phyloP scores from a whole-genome alignment of 2,113 vertebrate genomes.

The Pongo abelii region DNA sequence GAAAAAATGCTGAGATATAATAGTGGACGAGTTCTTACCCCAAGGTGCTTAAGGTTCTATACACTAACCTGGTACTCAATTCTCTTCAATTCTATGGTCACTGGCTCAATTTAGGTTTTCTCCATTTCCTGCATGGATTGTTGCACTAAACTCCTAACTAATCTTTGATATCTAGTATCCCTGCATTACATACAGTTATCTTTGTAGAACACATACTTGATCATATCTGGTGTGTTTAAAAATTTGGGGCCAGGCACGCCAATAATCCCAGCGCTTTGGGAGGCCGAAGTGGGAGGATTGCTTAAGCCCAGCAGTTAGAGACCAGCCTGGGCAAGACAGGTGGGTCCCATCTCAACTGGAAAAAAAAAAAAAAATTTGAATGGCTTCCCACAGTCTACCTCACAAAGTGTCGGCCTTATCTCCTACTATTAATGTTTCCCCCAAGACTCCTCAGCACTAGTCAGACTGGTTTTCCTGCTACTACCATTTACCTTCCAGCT shows the following conservation, averaged over 20 bases:
- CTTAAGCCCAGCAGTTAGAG: too few relatives aligned
- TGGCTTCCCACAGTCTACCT: neutral
- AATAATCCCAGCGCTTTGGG: too few relatives aligned
- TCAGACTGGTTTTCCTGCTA: neutral
- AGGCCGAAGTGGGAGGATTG: too few relatives aligned
- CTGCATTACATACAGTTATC: fast-evolving
- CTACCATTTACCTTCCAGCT: neutral
- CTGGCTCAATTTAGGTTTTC: neutral
- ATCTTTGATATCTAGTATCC: neutral
- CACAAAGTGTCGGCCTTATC: neutral
- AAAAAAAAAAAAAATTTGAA: neutral
- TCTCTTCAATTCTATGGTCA: neutral
- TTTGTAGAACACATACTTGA: neutral
- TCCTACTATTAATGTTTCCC: neutral
- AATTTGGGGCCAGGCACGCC: neutral
- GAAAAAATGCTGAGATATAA: neutral
- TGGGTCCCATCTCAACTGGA: too few relatives aligned
- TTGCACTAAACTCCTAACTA: neutral
- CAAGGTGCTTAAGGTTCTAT: neutral
- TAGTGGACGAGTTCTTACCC: fast-evolving
- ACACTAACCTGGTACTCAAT: neutral
- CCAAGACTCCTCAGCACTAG: neutral
- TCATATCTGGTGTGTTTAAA: neutral
- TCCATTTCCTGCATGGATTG: neutral
- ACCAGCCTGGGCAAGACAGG: too few relatives aligned